Evolutionary conservation across 2,888 invertebrate genomes (phyloP), one percentile per base, ranked within the genome.

Genomic region (Nudaria mundana): DNA sequence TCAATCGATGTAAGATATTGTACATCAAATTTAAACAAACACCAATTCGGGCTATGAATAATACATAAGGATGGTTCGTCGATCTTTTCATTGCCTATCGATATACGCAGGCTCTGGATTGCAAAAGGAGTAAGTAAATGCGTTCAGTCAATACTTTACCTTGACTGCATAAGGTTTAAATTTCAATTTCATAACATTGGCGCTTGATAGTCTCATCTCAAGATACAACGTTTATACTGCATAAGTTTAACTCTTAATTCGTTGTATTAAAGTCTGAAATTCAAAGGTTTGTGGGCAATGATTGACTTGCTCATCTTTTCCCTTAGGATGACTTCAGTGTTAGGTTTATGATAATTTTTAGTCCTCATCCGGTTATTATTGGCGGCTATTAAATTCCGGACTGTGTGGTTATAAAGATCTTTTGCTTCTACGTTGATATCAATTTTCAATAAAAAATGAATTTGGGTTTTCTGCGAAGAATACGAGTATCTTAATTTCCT

Each of bases 11-110:
- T 70, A 70, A 74, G 66, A 71, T 71, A 73, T 66, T 65, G 64
- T 66, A 72, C 77, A 79, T 80, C 76, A 81, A 78, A 80, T 81
- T 81, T 80, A 76, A 78, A 81, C 81, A 80, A 80, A 81, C 79
- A 79, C 73, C 75, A 72, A 72, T 74, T 78, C 72, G 52, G 52
- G 48, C 61, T 59, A 77, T 82, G 82, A 81, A 82, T 81, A 81
- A 81, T 67, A 73, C 78, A 81, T 82, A 60, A 63, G 56, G 53
- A 48, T 47, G 52, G 55, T 58, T 58, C 53, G 56, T 57, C 65
- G 66, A 70, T 66, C 72, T 69, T 64, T 66, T 67, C 63, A 63
- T 60, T 63, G 60, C 66, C 63, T 64, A 70, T 73, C 59, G 59
- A 59, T 59, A 59, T 60, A 59, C 54, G 56, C 58, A 60, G 57